Base-by-base conservation (phyloP, 2,888 invertebrate genomes). In the Drepana falcataria region DNA sequence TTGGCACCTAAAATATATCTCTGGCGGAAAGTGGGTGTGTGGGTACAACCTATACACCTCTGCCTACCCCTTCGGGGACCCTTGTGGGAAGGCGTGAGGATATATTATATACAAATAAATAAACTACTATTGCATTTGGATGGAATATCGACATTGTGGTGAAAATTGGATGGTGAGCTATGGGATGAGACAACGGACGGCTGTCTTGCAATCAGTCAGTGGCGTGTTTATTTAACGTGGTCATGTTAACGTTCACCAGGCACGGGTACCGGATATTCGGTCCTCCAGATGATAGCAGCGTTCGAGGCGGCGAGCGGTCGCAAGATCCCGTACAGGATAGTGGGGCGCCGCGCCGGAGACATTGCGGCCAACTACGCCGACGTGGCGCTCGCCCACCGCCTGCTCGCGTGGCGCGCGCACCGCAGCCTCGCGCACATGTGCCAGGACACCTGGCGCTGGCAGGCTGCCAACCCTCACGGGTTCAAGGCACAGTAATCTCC, bases 361-460 rank as follows among this genome's bases (percentile, higher is more conserved):
- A 93, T 98, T 58, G 95, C 96, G 1, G 90, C 94, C 0, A 95
- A 95, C 79, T 98, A 96, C 79, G 96, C 98, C 0, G 96, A 98
- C 85, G 94, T 96, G 37, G 89, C 92, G 37, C 84, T 96, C 58
- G 96, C 98, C 2, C 92, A 93, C 55, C 88, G 93, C 57, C 94
- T 97, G 69, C 88, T 99, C 1, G 93, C 93, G n/a, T 98, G 98
- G 98, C 92, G 92, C 35, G 95, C 97, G 33, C 92, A 92, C n/a
- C 93, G 93, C 74, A 93, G 93, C 57, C 87, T 98, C 3, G 87
- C 93, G 7, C 95, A 96, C 64, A 98, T 98, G 97, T 98, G 98
- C 79, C 83, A 78, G 6, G 97, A 97, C 76, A 93, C 96, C 0
- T 98, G 97, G 97, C 93, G 93, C 53, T 98, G 97, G 97, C 97